Percentiles rank a stretch among this genome's conserved stretches.
Evolutionary conservation across 2,888 invertebrate species (phyloP).

Genomic region (Stictocephala bisonia): DNA sequence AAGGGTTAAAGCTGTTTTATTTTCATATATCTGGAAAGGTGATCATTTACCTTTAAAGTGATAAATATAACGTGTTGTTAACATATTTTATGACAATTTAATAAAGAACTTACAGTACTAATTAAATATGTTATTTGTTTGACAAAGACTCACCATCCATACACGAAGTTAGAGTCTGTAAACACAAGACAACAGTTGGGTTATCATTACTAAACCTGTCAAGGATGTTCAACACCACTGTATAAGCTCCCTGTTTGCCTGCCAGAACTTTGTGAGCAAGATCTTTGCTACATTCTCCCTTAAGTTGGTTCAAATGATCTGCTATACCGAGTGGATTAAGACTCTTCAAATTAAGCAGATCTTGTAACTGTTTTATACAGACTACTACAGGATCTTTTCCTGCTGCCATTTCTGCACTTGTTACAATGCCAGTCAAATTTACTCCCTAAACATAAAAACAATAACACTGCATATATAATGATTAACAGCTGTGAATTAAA

Average conservation of each 20-base stretch:
- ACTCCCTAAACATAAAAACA: too few species aligned
- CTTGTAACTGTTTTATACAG: too few species aligned
- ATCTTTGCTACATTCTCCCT: conserved; percentile 75
- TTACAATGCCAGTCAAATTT: too few species aligned
- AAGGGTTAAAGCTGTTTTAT: neutral
- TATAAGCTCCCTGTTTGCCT: conserved; percentile 80
- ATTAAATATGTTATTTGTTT: too few species aligned
- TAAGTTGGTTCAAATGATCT: conserved; percentile 52
- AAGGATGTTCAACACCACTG: conserved; percentile 71
- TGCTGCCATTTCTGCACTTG: too few species aligned
- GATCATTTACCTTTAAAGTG: too few species aligned
- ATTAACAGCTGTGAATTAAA: too few species aligned
- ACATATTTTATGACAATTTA: too few species aligned
- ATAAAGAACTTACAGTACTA: too few species aligned
- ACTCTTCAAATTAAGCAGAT: conserved; percentile 53
- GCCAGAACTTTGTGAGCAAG: conserved; percentile 80
- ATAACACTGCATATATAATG: too few species aligned
- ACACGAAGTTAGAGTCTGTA: conserved; percentile 71
- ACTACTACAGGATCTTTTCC: too few species aligned
- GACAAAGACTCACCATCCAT: conserved; percentile 68
- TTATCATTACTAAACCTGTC: conserved; percentile 63
- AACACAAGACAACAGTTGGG: conserved; percentile 63
- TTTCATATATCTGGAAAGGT: neutral
- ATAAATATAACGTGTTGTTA: too few species aligned
- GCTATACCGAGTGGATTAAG: neutral